Conservation (phyloP, 2,888 invertebrate genomes). For the Catotricha subobsoleta region DNA sequence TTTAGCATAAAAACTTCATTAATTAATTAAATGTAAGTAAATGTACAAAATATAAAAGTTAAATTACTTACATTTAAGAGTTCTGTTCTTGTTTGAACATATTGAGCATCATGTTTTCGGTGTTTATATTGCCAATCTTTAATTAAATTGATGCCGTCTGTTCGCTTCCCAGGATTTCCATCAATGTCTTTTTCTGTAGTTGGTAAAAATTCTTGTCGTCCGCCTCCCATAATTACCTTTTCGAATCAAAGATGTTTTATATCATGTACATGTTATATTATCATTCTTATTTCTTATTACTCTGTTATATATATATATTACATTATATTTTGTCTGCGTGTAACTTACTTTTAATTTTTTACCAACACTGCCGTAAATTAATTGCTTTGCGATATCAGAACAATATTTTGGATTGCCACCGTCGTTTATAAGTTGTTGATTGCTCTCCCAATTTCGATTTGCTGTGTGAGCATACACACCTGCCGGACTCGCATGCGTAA, state of each 20-base stretch:
- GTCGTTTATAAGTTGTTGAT: slow-evolving; percentile 33
- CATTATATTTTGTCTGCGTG: too few species aligned
- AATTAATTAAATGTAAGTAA: too few species aligned
- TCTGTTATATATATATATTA: too few species aligned
- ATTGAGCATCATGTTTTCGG: slow-evolving; percentile 19
- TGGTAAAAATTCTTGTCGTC: slow-evolving; percentile 44
- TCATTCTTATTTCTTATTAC: too few species aligned
- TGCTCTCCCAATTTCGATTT: slow-evolving; percentile 53
- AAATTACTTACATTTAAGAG: slow-evolving; percentile 1
- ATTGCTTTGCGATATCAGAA: slow-evolving; percentile 56
- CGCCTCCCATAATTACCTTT: slow-evolving; percentile 58
- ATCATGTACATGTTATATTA: too few species aligned
- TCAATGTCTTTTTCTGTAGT: slow-evolving; percentile 31
- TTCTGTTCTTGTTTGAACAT: slow-evolving; percentile 4
- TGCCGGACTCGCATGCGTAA: slow-evolving; percentile 65
- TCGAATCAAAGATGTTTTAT: too few species aligned
- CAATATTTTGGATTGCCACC: slow-evolving; percentile 32
- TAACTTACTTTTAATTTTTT: slow-evolving; percentile 48
- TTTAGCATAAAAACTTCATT: too few species aligned
- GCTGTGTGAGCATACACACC: slow-evolving; percentile 41
- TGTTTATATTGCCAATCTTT: slow-evolving; percentile 37
- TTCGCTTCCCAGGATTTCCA: slow-evolving; percentile 35
- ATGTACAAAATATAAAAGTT: neutral
- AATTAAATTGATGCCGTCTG: slow-evolving; percentile 46
- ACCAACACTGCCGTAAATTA: slow-evolving; percentile 48